Evolutionary conservation across 2,113 vertebrate species (phyloP).

Genomic region (Amazona guildingii): DNA sequence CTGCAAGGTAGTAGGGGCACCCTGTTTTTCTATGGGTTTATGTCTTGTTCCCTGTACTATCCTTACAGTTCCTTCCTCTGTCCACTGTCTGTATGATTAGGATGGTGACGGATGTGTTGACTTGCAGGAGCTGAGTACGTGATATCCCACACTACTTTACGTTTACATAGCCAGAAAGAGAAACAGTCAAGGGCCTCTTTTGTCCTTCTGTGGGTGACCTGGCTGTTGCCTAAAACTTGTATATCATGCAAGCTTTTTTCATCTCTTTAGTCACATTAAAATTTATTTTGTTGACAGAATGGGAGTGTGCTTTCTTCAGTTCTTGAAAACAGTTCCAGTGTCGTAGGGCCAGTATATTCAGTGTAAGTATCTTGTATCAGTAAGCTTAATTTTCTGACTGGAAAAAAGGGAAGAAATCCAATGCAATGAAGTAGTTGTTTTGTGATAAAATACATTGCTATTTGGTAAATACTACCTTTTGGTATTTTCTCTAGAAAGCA

Average conservation of each 20-base stretch:
- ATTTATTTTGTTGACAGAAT: slow-evolving; percentile 60
- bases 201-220: background rate
- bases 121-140: background rate
- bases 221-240: background rate
- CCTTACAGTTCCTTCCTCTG: background rate
- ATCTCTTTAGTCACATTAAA: background rate
- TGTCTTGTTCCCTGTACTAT: background rate
- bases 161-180: background rate
- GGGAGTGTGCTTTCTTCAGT: background rate
- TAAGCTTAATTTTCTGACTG: background rate
- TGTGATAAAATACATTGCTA: background rate
- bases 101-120: background rate
- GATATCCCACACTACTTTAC: background rate
- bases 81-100: background rate
- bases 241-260: background rate
- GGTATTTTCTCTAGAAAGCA: slow-evolving; percentile 30
- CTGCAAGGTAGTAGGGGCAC: background rate
- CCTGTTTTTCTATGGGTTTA: background rate
- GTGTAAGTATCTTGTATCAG: slow-evolving; percentile 59
- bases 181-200: background rate
- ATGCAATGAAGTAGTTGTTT: background rate
- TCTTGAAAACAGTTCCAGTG: background rate
- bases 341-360: background rate
- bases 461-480: slow-evolving; percentile 2
- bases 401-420: background rate